phyloP scores from a whole-genome alignment of 2,113 vertebrate species.

The Galbula dea region DNA sequence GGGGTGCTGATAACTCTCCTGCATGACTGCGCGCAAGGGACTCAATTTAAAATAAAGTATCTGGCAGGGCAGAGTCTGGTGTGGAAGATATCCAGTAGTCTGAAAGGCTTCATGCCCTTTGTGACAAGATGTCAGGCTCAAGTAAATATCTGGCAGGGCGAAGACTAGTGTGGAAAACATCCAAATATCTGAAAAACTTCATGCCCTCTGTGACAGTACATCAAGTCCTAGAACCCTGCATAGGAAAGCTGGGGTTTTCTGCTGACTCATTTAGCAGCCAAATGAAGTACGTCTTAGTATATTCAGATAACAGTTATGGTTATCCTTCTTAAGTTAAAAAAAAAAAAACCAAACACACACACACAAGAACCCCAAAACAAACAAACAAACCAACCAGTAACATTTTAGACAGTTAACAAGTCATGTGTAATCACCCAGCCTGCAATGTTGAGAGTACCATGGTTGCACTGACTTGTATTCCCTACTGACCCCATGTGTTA shows the following conservation, averaged over 20 bases:
- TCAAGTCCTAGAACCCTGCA: slow-evolving; percentile 37
- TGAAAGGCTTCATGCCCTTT: slow-evolving; percentile 63
- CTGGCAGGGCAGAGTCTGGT: slow-evolving; percentile 50
- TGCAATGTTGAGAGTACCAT: rapidly evolving
- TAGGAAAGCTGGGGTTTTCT: background rate
- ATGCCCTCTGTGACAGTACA: slow-evolving; percentile 17
- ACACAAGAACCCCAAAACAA: no score
- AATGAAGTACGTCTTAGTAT: background rate
- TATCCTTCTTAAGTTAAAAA: background rate
- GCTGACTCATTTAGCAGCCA: background rate
- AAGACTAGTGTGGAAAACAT: slow-evolving; percentile 56
- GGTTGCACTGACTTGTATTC: background rate
- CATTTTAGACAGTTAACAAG: background rate
- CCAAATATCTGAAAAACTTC: slow-evolving; percentile 52
- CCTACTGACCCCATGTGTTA: slow-evolving; percentile 15
- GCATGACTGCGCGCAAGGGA: slow-evolving; percentile 36
- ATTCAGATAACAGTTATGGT: background rate
- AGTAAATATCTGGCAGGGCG: slow-evolving; percentile 51
- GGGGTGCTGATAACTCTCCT: slow-evolving; percentile 30
- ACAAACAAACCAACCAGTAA: background rate
- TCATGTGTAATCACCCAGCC: background rate
- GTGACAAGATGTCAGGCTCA: slow-evolving; percentile 64
- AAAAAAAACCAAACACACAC: no score
- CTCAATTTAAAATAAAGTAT: slow-evolving; percentile 62
- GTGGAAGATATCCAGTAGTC: slow-evolving; percentile 61